A percentile compares a stretch with the other conserved stretches of the same genome.
phyloP scores from a whole-genome alignment of 2,888 invertebrate genomes.

The Ectobius pallidus region DNA sequence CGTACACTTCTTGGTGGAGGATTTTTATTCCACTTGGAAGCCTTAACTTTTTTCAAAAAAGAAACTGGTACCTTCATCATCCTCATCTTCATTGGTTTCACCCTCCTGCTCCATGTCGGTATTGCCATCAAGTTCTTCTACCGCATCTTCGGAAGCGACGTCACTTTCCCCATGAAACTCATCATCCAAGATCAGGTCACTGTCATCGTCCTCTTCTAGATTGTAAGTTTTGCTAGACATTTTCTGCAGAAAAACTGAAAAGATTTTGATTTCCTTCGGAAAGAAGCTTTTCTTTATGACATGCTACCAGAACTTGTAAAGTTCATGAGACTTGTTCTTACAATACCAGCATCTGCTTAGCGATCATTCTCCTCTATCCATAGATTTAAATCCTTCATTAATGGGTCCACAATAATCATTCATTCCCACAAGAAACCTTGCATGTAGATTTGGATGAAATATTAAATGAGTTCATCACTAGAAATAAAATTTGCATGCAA shows the following conservation, averaged over 20 bases:
- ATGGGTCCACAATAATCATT: too few relatives aligned
- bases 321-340: too few relatives aligned
- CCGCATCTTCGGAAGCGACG: not conserved
- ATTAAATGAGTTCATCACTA: too few relatives aligned
- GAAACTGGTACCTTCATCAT: conserved; percentile 14
- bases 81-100: not conserved
- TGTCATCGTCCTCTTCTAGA: not conserved
- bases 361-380: too few relatives aligned
- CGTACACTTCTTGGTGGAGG: conserved; percentile 19
- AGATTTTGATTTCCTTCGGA: too few relatives aligned
- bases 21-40: conserved; percentile 44
- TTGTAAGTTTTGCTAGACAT: not conserved
- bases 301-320: too few relatives aligned
- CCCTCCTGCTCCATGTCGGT: conserved; percentile 31
- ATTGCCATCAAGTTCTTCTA: conserved; percentile 31
- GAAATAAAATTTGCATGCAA: too few relatives aligned
- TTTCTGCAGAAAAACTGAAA: not conserved
- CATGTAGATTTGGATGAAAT: too few relatives aligned
- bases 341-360: too few relatives aligned
- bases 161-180: not conserved
- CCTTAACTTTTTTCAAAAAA: not conserved
- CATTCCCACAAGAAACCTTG: too few relatives aligned
- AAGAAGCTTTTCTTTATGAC: too few relatives aligned
- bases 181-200: not conserved
- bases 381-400: too few relatives aligned